phyloP scores from a whole-genome alignment of 2,888 invertebrate species.

The Papilio elwesi region DNA sequence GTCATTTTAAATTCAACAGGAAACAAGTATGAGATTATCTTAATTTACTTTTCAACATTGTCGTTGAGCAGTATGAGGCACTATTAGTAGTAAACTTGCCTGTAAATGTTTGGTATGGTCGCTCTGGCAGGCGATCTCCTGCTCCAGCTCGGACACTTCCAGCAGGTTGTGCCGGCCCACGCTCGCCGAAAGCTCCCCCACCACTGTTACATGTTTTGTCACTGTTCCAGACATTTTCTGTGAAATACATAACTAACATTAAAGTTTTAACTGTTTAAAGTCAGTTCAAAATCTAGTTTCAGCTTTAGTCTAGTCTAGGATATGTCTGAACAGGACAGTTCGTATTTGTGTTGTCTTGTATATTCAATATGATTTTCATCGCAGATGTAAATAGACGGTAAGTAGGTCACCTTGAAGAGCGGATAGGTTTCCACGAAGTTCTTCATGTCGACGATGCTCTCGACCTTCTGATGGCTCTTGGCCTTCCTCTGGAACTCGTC shows the following conservation, averaged over 20 bases:
- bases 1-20: no score
- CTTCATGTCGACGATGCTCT: conserved; percentile 99
- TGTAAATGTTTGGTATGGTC: conserved; percentile 91
- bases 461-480: conserved; percentile 97
- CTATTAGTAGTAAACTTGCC: conserved; percentile 53
- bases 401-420: conserved; percentile 90
- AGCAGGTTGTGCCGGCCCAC: conserved; percentile 91
- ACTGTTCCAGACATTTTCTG: conserved; percentile 97
- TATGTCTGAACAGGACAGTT: no score
- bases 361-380: no score
- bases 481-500: conserved; percentile 98
- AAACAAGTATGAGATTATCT: no score
- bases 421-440: conserved; percentile 99
- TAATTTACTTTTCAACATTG: no score
- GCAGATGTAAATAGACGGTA: background rate
- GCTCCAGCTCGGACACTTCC: conserved; percentile 96
- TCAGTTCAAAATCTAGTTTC: no score
- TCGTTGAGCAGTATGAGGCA: no score
- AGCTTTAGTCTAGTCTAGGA: no score
- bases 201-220: conserved; percentile 98
- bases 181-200: conserved; percentile 95
- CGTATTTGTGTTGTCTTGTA: no score
- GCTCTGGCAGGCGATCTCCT: conserved; percentile 95
- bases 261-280: no score
- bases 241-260: background rate